phyloP scores from a whole-genome alignment of 2,888 invertebrate genomes.

The Rotaria socialis region DNA sequence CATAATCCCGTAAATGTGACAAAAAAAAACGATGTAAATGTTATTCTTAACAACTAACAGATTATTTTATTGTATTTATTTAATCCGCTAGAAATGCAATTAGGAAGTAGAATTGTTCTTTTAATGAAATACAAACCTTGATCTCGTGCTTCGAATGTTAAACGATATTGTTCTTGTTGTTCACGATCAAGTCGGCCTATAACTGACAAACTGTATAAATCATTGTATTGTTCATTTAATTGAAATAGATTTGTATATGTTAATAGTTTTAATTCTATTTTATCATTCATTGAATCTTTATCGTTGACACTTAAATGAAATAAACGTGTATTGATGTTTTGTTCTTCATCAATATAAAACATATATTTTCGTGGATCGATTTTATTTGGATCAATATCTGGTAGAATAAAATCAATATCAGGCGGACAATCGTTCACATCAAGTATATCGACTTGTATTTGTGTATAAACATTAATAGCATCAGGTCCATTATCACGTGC shows the following conservation, averaged over 20 bases:
- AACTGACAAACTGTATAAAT: constrained; percentile 17
- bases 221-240: constrained; percentile 30
- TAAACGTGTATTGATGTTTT: not conserved
- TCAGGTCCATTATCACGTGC: constrained; percentile 14
- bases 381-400: not conserved
- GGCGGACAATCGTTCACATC: constrained; percentile 18
- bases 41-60: no score
- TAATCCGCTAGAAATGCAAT: no score
- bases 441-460: constrained; percentile 29
- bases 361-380: not conserved
- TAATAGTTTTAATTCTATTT: constrained; percentile 5
- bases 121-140: not conserved
- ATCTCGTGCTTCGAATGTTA: constrained; percentile 29
- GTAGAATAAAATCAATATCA: constrained; percentile 35
- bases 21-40: no score
- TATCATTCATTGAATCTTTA: constrained; percentile 32
- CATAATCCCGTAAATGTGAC: no score
- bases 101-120: no score
- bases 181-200: constrained; percentile 19
- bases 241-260: constrained; percentile 24
- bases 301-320: constrained; percentile 34
- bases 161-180: constrained; percentile 28
- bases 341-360: constrained; percentile 29
- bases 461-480: constrained; percentile 30
- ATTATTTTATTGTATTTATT: no score